These are phyloP conservation scores for Caenorhabditis parvicauda DNA, from an alignment of 2,888 invertebrate species.

Conservation along the genomic window DNA sequence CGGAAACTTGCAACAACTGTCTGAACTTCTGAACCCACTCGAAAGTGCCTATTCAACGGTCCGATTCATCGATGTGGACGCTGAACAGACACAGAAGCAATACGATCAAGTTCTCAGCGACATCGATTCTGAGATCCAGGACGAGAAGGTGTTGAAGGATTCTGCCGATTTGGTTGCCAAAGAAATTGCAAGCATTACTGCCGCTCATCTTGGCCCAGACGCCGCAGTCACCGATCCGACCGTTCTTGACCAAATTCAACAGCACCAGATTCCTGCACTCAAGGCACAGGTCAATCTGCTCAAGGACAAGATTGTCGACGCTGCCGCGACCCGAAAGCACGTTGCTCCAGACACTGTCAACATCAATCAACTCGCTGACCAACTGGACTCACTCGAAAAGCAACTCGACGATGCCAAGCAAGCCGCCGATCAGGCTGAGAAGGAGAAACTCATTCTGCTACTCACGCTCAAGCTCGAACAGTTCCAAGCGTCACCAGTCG, in stretches of 20 bases:
- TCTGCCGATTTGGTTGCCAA: slow-evolving; percentile 33
- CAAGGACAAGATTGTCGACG: slow-evolving; percentile 23
- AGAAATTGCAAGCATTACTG: slow-evolving; percentile 25
- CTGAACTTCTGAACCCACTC: slow-evolving; percentile 44
- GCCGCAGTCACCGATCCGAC: slow-evolving; percentile 16
- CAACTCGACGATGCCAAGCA: slow-evolving; percentile 29
- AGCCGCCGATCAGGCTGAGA: slow-evolving; percentile 27
- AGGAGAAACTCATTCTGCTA: slow-evolving; percentile 24
- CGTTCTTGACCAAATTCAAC: slow-evolving; percentile 15
- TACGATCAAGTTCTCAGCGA: slow-evolving; percentile 39
- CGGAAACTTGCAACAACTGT: slow-evolving; percentile 36
- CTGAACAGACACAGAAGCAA: slow-evolving; percentile 43
- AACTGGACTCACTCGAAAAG: slow-evolving; percentile 14
- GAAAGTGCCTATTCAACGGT: slow-evolving; percentile 49
- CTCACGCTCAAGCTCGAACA: slow-evolving; percentile 21
- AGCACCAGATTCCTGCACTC: slow-evolving; percentile 27
- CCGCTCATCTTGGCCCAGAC: no score
- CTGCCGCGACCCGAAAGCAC: slow-evolving; percentile 24
- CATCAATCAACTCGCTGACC: slow-evolving; percentile 16
- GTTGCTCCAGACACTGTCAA: slow-evolving; percentile 21
- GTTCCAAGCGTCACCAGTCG: slow-evolving; percentile 20
- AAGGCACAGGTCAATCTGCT: slow-evolving; percentile 30
- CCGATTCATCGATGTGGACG: slow-evolving; percentile 47
- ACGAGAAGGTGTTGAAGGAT: slow-evolving; percentile 36
- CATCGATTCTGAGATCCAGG: slow-evolving; percentile 26